These are phyloP conservation scores for Eulithis testata DNA, from an alignment of 2,888 invertebrate species.

Conservation along the genomic window DNA sequence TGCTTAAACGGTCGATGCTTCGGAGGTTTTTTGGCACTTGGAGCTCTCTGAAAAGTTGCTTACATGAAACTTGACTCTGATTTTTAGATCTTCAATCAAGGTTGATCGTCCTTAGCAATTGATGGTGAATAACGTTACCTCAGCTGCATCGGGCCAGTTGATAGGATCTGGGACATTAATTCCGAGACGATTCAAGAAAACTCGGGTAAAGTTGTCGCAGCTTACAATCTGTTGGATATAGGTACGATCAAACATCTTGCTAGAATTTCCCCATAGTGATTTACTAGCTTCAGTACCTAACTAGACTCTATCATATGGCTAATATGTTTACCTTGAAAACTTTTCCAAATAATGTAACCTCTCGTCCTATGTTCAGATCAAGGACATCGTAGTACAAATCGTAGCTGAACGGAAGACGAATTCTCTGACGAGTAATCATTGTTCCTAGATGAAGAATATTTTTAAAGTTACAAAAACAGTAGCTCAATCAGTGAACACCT, in stretches of 20 bases:
- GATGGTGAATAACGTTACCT: constrained; percentile 50
- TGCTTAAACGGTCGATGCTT: constrained; percentile 88
- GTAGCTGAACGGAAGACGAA: constrained; percentile 90
- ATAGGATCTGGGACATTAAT: constrained; percentile 90
- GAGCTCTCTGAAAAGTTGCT: constrained; percentile 58
- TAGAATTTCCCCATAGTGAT: neutral
- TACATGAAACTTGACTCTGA: neutral
- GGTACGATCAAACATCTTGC: constrained; percentile 12
- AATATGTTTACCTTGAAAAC: constrained; percentile 78
- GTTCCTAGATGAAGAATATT: constrained; percentile 82
- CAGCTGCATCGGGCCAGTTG: constrained; percentile 70
- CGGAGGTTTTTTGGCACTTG: constrained; percentile 56
- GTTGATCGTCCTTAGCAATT: neutral
- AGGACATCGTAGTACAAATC: constrained; percentile 92
- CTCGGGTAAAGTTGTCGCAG: constrained; percentile 94
- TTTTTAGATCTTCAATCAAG: neutral
- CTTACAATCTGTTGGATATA: constrained; percentile 87
- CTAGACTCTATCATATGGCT: neutral
- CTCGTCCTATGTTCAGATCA: constrained; percentile 93
- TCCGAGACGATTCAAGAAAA: constrained; percentile 93
- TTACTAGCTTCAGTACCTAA: neutral
- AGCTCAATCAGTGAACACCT: too few relatives aligned
- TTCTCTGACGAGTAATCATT: constrained; percentile 91
- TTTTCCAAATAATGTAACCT: constrained; percentile 92
- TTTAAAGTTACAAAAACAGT: neutral